Base-by-base conservation (phyloP, 2,888 invertebrate genomes). In the Diogma glabrata region DNA sequence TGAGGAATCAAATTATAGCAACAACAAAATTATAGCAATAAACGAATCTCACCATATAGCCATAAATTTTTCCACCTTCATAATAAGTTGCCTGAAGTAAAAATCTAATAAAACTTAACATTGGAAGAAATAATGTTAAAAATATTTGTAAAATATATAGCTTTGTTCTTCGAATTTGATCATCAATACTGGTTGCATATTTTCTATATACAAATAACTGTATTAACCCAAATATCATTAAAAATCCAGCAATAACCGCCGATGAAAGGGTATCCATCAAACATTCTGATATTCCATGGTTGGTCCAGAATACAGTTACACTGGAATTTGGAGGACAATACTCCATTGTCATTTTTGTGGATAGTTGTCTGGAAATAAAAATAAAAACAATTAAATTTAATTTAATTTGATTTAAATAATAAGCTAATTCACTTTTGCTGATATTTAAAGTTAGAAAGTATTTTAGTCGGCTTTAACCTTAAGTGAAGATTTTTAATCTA, bases 211-310 rank as follows among this genome's bases (percentile, higher is more conserved):
- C 84, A 61, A 82, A 71, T 59, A 88, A 71, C 69, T 93, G 89
- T 56, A 83, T 74, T 17, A 79, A 72, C 50, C 94, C 94, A 71
- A 87, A 87, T 47, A 88, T 66, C 4, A 89, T 63, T 9, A 95
- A 72, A 62, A 91, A 88, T 19, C 79, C 77, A 50, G 83, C 81
- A 58, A 87, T 81, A 16, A 87, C 64, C 2, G 79, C 70, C 3
- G 83, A 77, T 1, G 86, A 79, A 30, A 87, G 71, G 0, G 94
- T 93, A 60, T 93, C 89, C 79, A 90, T 82, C 65, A 95, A 93
- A 72, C 95, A 96, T 67, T 86, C 87, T 19, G 92, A 91, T 58
- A 91, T 78, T 48, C 95, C 95, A 77, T 70, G 66, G 33, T 69
- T 61, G 5, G 64, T 58, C 70, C 70, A 70, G n/a, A 90, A 72